phyloP scores from a whole-genome alignment of 2,797 vertebrate genomes.

The Pseudopleuronectes americanus region DNA sequence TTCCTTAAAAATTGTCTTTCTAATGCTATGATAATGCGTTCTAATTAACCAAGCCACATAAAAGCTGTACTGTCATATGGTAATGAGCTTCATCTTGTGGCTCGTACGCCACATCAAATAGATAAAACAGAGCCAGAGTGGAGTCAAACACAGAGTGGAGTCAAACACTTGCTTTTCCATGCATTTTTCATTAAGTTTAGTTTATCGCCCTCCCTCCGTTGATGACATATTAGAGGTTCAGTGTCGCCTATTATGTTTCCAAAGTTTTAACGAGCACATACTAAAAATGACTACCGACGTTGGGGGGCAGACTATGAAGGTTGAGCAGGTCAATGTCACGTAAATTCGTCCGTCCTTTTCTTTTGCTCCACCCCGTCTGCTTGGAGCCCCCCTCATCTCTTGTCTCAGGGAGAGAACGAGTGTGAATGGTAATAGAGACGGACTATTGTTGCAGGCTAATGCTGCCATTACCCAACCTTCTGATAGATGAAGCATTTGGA shows the following conservation, averaged over 20 bases:
- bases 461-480: conserved; percentile 85
- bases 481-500: conserved; percentile 90
- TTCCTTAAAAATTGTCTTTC: conserved; percentile 31
- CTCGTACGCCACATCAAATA: conserved; percentile 24
- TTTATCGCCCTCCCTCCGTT: neutral
- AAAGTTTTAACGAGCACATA: conserved; percentile 9
- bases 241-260: neutral
- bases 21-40: conserved; percentile 45
- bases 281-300: conserved; percentile 2
- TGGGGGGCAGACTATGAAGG: conserved; percentile 61
- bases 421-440: conserved; percentile 84
- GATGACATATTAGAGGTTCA: neutral
- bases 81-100: conserved; percentile 22
- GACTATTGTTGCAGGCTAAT: conserved; percentile 76
- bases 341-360: conserved; percentile 44
- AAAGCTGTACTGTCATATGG: conserved; percentile 36
- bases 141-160: conserved; percentile 1
- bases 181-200: conserved; percentile 16
- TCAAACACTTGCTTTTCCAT: conserved; percentile 8
- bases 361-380: conserved; percentile 81
- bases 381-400: conserved; percentile 56
- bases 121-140: conserved; percentile 4
- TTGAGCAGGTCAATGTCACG: conserved; percentile 73
- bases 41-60: conserved; percentile 43
- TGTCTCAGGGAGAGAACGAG: conserved; percentile 29